A percentile compares a stretch with the other conserved stretches of the same genome.
Conservation (phyloP, 2,113 vertebrate genomes). For the Ammodytes dubius region DNA sequence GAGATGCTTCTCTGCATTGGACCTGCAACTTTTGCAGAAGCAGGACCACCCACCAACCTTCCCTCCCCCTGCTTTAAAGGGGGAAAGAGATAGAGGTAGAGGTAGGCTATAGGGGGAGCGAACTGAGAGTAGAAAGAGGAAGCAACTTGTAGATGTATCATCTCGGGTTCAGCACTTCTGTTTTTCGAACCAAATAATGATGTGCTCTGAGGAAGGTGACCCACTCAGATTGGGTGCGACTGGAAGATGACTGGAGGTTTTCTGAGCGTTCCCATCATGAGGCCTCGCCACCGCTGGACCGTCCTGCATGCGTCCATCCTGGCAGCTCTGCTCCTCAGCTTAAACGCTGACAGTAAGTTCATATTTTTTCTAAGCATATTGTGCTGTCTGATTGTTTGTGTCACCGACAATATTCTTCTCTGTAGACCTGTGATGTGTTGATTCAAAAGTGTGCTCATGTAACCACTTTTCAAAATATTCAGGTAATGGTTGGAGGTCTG, state of each 20-base stretch:
- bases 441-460: neutral
- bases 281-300: slow-evolving; percentile 5
- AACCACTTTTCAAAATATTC: neutral
- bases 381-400: neutral
- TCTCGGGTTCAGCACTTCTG: slow-evolving; percentile 19
- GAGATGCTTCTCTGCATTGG: slow-evolving; percentile 23
- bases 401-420: neutral
- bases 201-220: slow-evolving; percentile 4
- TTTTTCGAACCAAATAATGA: slow-evolving; percentile 22
- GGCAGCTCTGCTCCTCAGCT: slow-evolving; percentile 41
- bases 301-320: slow-evolving; percentile 22
- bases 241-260: slow-evolving; percentile 7
- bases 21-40: slow-evolving; percentile 37
- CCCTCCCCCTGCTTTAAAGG: neutral
- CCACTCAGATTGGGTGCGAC: neutral
- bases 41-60: slow-evolving; percentile 48
- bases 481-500: neutral
- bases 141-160: slow-evolving; percentile 17
- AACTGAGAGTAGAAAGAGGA: slow-evolving; percentile 52
- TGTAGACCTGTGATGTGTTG: neutral
- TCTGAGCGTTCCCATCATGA: slow-evolving; percentile 52
- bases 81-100: slow-evolving; percentile 19
- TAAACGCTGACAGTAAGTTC: slow-evolving; percentile 62
- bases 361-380: neutral
- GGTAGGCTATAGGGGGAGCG: neutral